Base-by-base conservation (phyloP, 2,797 vertebrate genomes). In the Huso huso region DNA sequence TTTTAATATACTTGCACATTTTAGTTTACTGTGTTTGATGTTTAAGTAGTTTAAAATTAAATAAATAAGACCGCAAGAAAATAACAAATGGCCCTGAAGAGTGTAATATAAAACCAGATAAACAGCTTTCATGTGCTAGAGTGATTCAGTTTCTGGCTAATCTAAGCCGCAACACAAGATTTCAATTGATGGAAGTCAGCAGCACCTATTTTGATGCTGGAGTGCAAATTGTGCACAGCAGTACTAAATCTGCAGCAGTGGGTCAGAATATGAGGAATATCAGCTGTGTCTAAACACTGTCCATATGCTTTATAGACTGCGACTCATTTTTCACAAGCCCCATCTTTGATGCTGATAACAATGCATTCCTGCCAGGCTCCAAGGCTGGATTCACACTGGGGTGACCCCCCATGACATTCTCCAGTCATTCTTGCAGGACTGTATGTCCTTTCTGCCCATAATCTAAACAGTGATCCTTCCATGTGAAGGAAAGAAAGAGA, bases 401-500 rank as follows among this genome's bases (percentile, higher is more conserved):
- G 81, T 91, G 92, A 94, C 91, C 93, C 83, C 88, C 84, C 75
- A 89, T 94, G 90, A 96, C 91, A 91, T 86, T 92, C 88, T 90
- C 90, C 93, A 94, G 92, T 84, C 78, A 73, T 73, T 78, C 74
- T 70, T 76, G 74, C 80, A 75, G 71, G 61, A 74, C 68, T 78
- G 74, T 84, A 70, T 77, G 48, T 18, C 67, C 75, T 79, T 71
- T 81, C 79, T 78, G 83, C 37, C 37, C 37, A 37, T 37, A 37
- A 81, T 85, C 78, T 87, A 88, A 87, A 88, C 82, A 86, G 58
- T 70, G 72, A 80, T 82, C 75, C 78, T 75, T 73, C 76, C 73
- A 78, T 75, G 79, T 76, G 81, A 85, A 84, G 83, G 78, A 78
- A 68, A 79, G 62, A 61, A 72, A 71, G 76, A 87, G 90, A 93